Evolutionary conservation across 1,140 invertebrate species (phyloP), one percentile per base, ranked within the genome.

Genomic region (Tetraneura akinire): DNA sequence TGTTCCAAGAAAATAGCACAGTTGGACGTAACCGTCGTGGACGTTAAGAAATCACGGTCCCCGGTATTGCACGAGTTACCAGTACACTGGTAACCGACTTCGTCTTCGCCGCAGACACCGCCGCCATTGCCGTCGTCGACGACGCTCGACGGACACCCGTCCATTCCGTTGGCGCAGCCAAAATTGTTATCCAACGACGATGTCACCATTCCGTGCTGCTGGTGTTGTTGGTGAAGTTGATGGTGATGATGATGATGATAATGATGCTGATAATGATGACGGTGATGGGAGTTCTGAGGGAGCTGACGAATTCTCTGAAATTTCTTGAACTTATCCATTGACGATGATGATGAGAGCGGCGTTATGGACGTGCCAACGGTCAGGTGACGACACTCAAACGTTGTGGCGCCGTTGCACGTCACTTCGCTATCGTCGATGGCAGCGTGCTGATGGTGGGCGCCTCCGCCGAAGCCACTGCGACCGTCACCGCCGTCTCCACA

Each of bases 381-480:
- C 32, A 55, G 1, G 1, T 76, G 71, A 3, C 71, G 53, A 51
- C 71, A 76, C 51, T 76, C 71, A 13, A 78, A 47, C 16, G 53
- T n/a, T 14, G 21, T 37, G 1, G n/a, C 73, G 9, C 55, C 74
- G 37, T 78, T 78, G 74, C 55, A 78, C 14, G 74, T 60, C 1
- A 37, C 37, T 13, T 60, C 74, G 37, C 74, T 78, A 14, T 78
- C 74, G 32, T 78, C 74, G 2, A 62, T 47, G 9, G 53, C 74
- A 5, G 9, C 74, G 37, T 47, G 32, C 3, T 37, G 32, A 8
- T 37, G 32, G 8, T 37, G 37, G 53, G 18, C 55, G 21, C 21
- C 55, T 37, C 86, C 80, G 88, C 88, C 71, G 88, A 85, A 70
- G 4, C 26, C 18, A 37, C 32, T 4, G 32, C 3, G 8, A 8